Base-by-base conservation (phyloP, 2,797 vertebrate species). In the Echeneis naucrates region DNA sequence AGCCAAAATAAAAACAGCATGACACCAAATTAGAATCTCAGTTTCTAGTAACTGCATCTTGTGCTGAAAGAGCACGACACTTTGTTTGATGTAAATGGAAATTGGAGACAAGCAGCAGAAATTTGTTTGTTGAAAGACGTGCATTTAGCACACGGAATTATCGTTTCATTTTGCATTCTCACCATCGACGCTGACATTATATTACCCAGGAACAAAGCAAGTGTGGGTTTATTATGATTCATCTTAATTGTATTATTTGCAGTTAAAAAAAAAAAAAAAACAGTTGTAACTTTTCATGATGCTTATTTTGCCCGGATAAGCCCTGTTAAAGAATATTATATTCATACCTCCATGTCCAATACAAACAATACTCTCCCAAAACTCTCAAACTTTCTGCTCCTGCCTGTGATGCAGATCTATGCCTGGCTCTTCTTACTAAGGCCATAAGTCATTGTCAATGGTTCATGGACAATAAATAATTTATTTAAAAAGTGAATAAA, bases 1-100 rank as follows among this genome's bases (percentile, higher is more conserved):
- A 64, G 71, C 51, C 54, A 27, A 78, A 84, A 77, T 57, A 47
- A 60, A 42, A 82, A 69, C 73, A 78, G 57, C 45, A 40, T 27
- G 77, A 81, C 32, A 64, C 56, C 75, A 78, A 84, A 81, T 88
- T 77, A 87, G 56, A 84, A 75, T 66, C 30, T 59, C 53, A n/a
- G 35, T 56, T 37, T 55, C 1, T 19, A 42, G 64, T 67, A 56
- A 68, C 33, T 45, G n/a, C 38, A 71, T 59, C 81, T 78, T 65
- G 35, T 38, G 32, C 51, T 35, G 37, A 56, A 78, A 54, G 73
- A 72, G 62, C 54, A 71, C 38, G 52, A 33, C 66, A 76, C 23
- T 65, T 82, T 48, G 53, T 69, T 65, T 60, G 47, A 67, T 81
- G 63, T 45, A 56, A 59, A 84, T 59, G 47, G 16, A 55, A 68